Base-by-base conservation (phyloP, 2,113 vertebrate species). In the Bothrops jararaca region DNA sequence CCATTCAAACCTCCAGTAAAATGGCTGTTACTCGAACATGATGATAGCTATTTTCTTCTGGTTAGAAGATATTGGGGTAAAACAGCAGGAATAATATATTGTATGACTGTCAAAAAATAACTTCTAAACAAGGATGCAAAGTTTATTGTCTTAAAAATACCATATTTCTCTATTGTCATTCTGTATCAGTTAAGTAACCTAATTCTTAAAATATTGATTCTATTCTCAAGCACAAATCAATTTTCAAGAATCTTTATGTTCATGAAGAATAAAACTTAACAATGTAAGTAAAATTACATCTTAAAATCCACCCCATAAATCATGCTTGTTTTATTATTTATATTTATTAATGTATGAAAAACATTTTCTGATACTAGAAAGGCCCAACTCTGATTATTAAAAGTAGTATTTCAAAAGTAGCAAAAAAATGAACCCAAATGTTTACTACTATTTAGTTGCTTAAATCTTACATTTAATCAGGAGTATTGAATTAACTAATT, bases 341-440 rank as follows among this genome's bases (percentile, higher is more conserved):
- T 91, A 86, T 92, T 95, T 90, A 93, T 91, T 15, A 39, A 87
- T 90, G 90, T 92, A 92, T 90, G 29, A 92, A 93, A 94, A 86
- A 93, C 92, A 92, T 92, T 60, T 93, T 94, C 91, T 88, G 94
- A 95, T 96, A 92, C 93, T 94, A 92, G 89, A 95, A 91, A 94
- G 95, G 93, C 94, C 94, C 45, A 53, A 91, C 86, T 64, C 91
- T 93, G 85, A 18, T 91, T 88, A 80, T 60, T 48, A 52, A 42
- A 50, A 92, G 94, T 95, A 95, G 95, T 95, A 96, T 94, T 91
- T 95, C 45, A 74, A 13, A 86, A 64, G 69, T 94, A 95, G 13
- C 80, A 92, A 90, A 89, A 56, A 53, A 64, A 42, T 2, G 11
- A 90, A 89, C 50, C 52, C 42, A 85, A 92, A 74, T 60, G 3